phyloP scores from a whole-genome alignment of 2,888 invertebrate genomes.

The Capitulum mitella region DNA sequence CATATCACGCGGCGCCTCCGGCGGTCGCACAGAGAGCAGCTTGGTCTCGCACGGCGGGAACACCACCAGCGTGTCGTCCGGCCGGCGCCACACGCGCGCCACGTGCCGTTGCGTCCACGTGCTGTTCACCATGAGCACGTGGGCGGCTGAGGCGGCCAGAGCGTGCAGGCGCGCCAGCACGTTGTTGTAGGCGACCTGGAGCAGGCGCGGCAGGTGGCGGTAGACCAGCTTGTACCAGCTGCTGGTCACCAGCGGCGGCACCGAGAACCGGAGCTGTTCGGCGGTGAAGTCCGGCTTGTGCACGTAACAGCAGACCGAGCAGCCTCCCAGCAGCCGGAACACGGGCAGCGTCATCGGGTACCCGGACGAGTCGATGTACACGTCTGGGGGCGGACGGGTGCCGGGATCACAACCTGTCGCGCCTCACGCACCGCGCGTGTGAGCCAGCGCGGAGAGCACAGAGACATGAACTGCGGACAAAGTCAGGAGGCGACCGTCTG shows the following conservation, averaged over 20 bases:
- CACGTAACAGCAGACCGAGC: constrained; percentile 74
- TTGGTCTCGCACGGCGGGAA: constrained; percentile 93
- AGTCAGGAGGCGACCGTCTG: not conserved
- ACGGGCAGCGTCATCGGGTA: constrained; percentile 72
- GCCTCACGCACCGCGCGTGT: too few species aligned
- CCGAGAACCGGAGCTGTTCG: constrained; percentile 62
- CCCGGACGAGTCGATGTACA: not conserved
- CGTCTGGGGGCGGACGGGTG: constrained; percentile 49
- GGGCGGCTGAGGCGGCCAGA: constrained; percentile 68
- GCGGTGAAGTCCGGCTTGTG: constrained; percentile 94
- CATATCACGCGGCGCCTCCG: constrained; percentile 46
- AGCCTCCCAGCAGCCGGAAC: constrained; percentile 76
- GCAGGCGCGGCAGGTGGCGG: constrained; percentile 69
- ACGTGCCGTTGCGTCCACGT: constrained; percentile 95
- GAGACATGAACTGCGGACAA: not conserved
- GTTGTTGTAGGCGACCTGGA: constrained; percentile 82
- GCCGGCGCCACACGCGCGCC: constrained; percentile 54
- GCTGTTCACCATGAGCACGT: constrained; percentile 90
- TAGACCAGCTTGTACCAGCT: constrained; percentile 37
- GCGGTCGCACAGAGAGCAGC: constrained; percentile 38
- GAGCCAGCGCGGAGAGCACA: not conserved
- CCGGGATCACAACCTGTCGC: too few species aligned
- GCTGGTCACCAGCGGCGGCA: constrained; percentile 35
- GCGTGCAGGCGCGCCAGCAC: constrained; percentile 82
- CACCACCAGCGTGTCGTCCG: constrained; percentile 49